Conservation (phyloP, 35 echinoderm and acorn worm genomes). For the Ophiothrix spiculata region DNA sequence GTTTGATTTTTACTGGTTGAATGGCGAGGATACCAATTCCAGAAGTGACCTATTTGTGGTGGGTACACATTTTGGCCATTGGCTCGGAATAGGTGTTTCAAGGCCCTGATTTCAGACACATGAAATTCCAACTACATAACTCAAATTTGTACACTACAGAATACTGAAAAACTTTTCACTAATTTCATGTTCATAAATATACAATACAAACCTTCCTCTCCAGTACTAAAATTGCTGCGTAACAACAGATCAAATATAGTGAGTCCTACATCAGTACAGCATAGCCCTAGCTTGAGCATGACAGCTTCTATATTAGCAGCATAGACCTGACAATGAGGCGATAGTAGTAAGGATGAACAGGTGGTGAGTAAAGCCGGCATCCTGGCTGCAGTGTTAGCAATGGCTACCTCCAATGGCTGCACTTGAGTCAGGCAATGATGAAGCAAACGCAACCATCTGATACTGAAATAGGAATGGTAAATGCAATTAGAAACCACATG, state of each 20-base stretch:
- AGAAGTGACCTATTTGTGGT: too few species aligned
- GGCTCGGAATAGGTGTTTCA: too few species aligned
- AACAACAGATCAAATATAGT: conserved; percentile 82
- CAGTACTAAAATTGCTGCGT: conserved; percentile 58
- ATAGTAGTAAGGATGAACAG: conserved; percentile 75
- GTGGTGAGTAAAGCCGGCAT: conserved; percentile 85
- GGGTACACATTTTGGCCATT: too few species aligned
- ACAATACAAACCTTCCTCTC: conserved; percentile 21
- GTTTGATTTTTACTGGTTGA: too few species aligned
- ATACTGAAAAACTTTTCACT: too few species aligned
- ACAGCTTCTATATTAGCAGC: conserved; percentile 78
- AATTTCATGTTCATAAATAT: too few species aligned
- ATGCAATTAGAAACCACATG: too few species aligned
- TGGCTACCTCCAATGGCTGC: conserved; percentile 32
- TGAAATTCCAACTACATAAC: background rate
- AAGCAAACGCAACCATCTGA: conserved; percentile 80
- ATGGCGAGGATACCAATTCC: too few species aligned
- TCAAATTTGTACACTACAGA: background rate
- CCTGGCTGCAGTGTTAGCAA: conserved; percentile 59
- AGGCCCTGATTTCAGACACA: too few species aligned
- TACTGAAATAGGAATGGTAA: conserved; percentile 41
- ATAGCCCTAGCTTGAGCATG: conserved; percentile 74
- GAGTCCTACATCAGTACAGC: conserved; percentile 80
- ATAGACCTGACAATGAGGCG: conserved; percentile 75
- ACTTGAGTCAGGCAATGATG: conserved; percentile 86